Conservation (phyloP, 2,888 invertebrate genomes). For the Morpho achilles region DNA sequence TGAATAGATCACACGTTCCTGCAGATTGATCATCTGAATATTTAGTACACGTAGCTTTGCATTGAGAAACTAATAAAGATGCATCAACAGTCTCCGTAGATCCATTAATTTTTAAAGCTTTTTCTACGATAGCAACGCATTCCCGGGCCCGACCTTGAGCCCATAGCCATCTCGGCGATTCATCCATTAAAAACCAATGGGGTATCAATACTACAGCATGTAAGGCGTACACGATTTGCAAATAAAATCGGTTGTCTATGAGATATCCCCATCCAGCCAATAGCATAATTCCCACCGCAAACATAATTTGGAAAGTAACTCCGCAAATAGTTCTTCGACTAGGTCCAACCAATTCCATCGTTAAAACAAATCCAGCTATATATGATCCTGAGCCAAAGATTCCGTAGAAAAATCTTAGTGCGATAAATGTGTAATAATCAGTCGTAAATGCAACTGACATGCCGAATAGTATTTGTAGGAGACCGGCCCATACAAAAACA, state of each 20-base stretch:
- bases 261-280: constrained; percentile 90
- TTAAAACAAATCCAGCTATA: constrained; percentile 83
- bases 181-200: constrained; percentile 92
- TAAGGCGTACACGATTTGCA: constrained; percentile 88
- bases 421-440: constrained; percentile 85
- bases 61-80: constrained; percentile 81
- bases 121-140: constrained; percentile 86
- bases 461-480: constrained; percentile 84
- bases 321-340: constrained; percentile 90
- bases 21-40: constrained; percentile 72
- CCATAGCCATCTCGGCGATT: constrained; percentile 94
- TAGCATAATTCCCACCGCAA: constrained; percentile 89
- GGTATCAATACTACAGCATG: constrained; percentile 85
- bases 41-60: constrained; percentile 72
- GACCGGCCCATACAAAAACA: constrained; percentile 87
- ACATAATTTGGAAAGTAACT: constrained; percentile 87
- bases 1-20: constrained; percentile 86
- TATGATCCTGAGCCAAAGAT: constrained; percentile 91
- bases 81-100: constrained; percentile 81
- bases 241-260: constrained; percentile 84
- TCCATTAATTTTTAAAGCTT: constrained; percentile 85
- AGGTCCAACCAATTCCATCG: constrained; percentile 91
- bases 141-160: constrained; percentile 87
- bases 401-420: constrained; percentile 85
- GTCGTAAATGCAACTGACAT: constrained; percentile 87